Conservation (phyloP, 2,888 invertebrate species). For the Argynnis bischoffii region DNA sequence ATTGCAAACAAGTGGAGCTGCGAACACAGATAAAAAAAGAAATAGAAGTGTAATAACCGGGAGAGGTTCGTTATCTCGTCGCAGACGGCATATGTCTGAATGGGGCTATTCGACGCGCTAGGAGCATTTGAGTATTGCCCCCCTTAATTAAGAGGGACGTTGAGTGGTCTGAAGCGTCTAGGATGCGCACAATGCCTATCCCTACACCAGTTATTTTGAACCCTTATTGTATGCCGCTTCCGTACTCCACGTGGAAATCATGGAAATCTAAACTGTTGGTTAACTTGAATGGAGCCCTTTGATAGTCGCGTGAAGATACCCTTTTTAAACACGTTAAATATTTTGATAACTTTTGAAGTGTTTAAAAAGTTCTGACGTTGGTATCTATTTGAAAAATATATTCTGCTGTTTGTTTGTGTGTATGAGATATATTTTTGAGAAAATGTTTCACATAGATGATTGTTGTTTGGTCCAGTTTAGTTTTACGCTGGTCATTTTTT, state of each 20-base stretch:
- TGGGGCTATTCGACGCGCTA: constrained; percentile 56
- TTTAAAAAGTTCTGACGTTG: background rate
- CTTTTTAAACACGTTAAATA: constrained; percentile 8
- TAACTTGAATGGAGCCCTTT: constrained; percentile 17
- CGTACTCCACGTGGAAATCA: constrained; percentile 56
- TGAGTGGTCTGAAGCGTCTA: constrained; percentile 69
- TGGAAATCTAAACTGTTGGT: constrained; percentile 31
- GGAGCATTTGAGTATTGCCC: constrained; percentile 69
- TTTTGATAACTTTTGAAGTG: constrained; percentile 7
- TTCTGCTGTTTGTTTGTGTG: background rate
- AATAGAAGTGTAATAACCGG: constrained; percentile 66
- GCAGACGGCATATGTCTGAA: constrained; percentile 71
- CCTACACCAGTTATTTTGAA: constrained; percentile 55
- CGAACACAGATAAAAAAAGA: constrained; percentile 38
- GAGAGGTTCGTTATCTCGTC: constrained; percentile 73
- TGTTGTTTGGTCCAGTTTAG: too few relatives aligned
- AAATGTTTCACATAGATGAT: too few relatives aligned
- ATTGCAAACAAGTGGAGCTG: constrained; percentile 39
- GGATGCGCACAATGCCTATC: constrained; percentile 59
- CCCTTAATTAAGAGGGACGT: constrained; percentile 76
- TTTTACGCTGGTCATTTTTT: too few relatives aligned
- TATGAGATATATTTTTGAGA: too few relatives aligned
- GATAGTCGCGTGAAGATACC: constrained; percentile 13
- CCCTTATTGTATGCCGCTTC: constrained; percentile 65
- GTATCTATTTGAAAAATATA: background rate